Evolutionary conservation across 2,797 vertebrate genomes (phyloP), one percentile per base, ranked within the genome.

Genomic region (Epinephelus coioides): DNA sequence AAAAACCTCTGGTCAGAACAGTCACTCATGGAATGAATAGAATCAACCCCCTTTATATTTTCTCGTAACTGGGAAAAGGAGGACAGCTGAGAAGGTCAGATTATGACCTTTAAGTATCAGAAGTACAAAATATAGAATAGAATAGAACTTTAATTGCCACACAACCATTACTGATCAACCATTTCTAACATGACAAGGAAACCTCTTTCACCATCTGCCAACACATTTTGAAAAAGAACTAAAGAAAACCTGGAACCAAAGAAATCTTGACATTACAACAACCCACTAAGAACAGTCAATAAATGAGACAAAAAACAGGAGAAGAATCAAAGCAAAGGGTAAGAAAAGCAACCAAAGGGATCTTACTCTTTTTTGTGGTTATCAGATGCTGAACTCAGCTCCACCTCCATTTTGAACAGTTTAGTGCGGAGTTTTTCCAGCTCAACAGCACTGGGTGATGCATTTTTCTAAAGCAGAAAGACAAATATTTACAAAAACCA

Each of bases 361-460:
- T 57, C 97, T 87, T 95, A 98, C 98, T 97, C 91, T 21, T 90
- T 84, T 56, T 97, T 91, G 74, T 95, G 94, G 23, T 90, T 65
- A 4, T 94, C 95, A 0, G 93, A 92, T 3, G 89, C 84, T 8
- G 95, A 95, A 68, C 88, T 95, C 87, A 95, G 89, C 84, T 96
- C 95, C 91, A 97, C 79, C 79, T 98, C 96, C 84, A 75, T 67
- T 84, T 95, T 94, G n/a, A 97, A 92, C n/a, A 98, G 44, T 18
- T 96, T 92, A 21, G 78, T 93, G 88, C 91, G 95, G 17, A 98
- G 93, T 34, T 87, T 60, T 47, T 97, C 96, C 77, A 97, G 92
- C 94, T 98, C 95, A 27, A 86, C 92, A 76, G 88, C 93, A 70
- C 93, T 93, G 3, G 95, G 89, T 0, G 94, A 78, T 5, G 87